Evolutionary conservation across 2,888 invertebrate species (phyloP).

Genomic region (Latrodectus elegans): DNA sequence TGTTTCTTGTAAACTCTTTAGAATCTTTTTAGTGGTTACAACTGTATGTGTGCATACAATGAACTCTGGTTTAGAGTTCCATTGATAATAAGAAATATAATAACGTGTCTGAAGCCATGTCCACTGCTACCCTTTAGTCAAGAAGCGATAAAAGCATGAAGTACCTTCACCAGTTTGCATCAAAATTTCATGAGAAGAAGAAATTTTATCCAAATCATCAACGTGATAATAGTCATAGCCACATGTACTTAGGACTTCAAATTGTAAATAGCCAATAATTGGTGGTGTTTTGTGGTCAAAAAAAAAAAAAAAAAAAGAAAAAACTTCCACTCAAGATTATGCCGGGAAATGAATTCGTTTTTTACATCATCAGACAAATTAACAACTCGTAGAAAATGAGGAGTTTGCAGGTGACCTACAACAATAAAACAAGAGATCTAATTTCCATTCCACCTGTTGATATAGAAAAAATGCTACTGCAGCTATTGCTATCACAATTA

Average conservation of each 20-base stretch:
- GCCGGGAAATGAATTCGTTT: conserved; percentile 91
- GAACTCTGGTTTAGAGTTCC: too few species aligned
- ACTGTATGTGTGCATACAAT: too few species aligned
- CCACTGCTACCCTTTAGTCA: conserved; percentile 98
- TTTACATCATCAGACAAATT: conserved; percentile 85
- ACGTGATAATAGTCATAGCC: too few species aligned
- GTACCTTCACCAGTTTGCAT: conserved; percentile 94
- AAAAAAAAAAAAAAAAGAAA: too few species aligned
- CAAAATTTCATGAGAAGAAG: conserved; percentile 88
- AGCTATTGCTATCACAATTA: too few species aligned
- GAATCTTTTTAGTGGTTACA: too few species aligned
- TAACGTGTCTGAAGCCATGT: conserved; percentile 95
- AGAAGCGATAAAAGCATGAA: conserved; percentile 95
- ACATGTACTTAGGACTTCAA: conserved; percentile 94
- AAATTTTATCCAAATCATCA: conserved; percentile 91
- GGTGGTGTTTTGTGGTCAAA: conserved; percentile 89
- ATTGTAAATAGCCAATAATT: conserved; percentile 93
- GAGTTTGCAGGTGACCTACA: conserved; percentile 86
- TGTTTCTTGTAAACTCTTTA: too few species aligned
- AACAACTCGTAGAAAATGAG: conserved; percentile 89
- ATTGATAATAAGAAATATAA: conserved; percentile 94
- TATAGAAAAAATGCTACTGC: too few species aligned
- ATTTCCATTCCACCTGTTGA: conserved; percentile 35
- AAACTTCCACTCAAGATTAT: conserved; percentile 97
- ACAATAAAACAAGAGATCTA: conserved; percentile 81